Evolutionary conservation across 1,140 invertebrate species (phyloP).

Genomic region (Drosophila nigromelanica): DNA sequence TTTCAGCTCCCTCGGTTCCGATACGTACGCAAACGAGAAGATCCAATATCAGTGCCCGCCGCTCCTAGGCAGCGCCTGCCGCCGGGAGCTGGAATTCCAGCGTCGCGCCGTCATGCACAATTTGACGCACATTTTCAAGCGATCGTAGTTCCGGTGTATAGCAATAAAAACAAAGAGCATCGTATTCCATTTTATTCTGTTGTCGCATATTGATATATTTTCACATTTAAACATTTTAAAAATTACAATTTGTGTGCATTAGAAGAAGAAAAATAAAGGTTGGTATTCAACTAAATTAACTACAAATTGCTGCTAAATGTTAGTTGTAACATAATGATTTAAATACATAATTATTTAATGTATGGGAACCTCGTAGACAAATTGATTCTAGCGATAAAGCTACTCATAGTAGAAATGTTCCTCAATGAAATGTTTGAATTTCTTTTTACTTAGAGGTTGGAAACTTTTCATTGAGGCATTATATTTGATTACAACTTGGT

Average conservation of each 20-base stretch:
- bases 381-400: not conserved
- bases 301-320: constrained; percentile 45
- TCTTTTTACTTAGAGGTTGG: constrained; percentile 4
- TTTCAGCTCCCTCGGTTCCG: constrained; percentile 83
- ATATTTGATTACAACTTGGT: not conserved
- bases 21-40: constrained; percentile 86
- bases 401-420: not conserved
- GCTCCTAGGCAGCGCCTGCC: constrained; percentile 85
- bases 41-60: constrained; percentile 88
- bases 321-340: constrained; percentile 29
- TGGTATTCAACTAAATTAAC: constrained; percentile 57
- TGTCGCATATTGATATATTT: constrained; percentile 27
- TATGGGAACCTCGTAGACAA: constrained; percentile 2
- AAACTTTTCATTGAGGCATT: constrained; percentile 23
- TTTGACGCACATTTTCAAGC: constrained; percentile 85
- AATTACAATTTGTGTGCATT: constrained; percentile 15
- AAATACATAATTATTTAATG: constrained; percentile 8
- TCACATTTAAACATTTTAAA: constrained; percentile 18
- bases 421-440: not conserved
- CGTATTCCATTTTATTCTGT: not conserved
- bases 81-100: constrained; percentile 86
- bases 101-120: constrained; percentile 87
- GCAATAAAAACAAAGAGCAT: constrained; percentile 8
- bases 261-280: constrained; percentile 14
- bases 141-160: constrained; percentile 1